Percentiles rank a stretch among this genome's conserved stretches.
These are phyloP conservation scores for Hyppa rectilinea DNA, from an alignment of 2,888 invertebrate genomes.

Conservation along the genomic window DNA sequence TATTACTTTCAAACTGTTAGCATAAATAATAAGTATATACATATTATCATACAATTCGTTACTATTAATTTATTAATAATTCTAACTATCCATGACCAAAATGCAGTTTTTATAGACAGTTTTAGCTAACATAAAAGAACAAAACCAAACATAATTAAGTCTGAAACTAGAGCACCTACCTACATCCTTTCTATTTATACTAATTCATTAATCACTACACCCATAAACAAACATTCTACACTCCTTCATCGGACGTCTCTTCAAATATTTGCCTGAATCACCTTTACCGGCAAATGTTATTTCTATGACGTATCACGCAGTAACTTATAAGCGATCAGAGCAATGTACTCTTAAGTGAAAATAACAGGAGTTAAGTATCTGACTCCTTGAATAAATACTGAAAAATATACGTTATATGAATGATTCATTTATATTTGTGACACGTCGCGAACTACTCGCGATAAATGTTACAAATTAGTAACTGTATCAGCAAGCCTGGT, in stretches of 20 bases:
- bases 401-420: constrained; percentile 40
- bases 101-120: no score
- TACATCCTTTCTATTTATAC: neutral
- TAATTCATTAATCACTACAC: neutral
- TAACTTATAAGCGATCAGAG: constrained; percentile 2
- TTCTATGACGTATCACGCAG: neutral
- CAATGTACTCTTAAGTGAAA: constrained; percentile 38
- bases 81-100: no score
- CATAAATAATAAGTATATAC: no score
- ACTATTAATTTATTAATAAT: no score
- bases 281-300: constrained; percentile 13
- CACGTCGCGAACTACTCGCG: constrained; percentile 23
- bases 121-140: neutral
- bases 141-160: neutral
- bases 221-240: neutral
- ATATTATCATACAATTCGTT: no score
- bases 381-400: constrained; percentile 40
- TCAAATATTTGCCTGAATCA: constrained; percentile 24
- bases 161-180: neutral
- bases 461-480: constrained; percentile 4
- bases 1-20: no score
- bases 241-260: neutral
- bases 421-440: constrained; percentile 44
- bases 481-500: neutral
- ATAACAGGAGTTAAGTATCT: constrained; percentile 17